Evolutionary conservation across 2,797 vertebrate species (phyloP).

Genomic region (Rhincodon typus): DNA sequence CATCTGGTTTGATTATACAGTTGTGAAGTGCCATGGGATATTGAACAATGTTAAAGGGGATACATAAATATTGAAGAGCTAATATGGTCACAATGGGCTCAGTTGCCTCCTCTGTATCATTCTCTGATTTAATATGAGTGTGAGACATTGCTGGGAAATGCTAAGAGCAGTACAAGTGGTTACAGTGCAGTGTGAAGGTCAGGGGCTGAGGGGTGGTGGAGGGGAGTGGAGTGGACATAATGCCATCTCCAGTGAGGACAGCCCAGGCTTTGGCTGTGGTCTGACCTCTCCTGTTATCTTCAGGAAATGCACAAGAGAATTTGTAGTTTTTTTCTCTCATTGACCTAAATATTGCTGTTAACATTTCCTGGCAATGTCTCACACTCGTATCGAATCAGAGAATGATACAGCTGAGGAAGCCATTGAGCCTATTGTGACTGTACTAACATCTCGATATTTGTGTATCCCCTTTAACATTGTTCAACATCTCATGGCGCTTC

Average conservation of each 20-base stretch:
- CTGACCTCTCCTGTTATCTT: background rate
- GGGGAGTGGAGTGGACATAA: no score
- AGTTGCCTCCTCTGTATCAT: background rate
- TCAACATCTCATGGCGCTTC: background rate
- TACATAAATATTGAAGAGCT: background rate
- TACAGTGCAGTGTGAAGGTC: no score
- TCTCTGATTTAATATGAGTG: background rate
- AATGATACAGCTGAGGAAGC: background rate
- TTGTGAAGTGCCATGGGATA: background rate
- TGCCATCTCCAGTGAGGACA: no score
- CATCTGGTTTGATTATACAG: background rate
- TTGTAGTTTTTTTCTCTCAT: background rate
- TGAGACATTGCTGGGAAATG: background rate
- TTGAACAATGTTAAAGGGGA: background rate
- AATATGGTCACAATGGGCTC: background rate
- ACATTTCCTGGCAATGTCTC: background rate
- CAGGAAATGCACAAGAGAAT: background rate
- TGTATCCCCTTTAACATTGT: background rate
- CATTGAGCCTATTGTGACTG: background rate
- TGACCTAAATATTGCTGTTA: background rate
- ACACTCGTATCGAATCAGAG: background rate
- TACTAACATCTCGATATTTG: background rate
- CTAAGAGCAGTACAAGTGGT: no score
- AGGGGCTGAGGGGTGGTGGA: no score
- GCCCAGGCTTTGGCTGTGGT: no score